Evolutionary conservation across 2,113 vertebrate genomes (phyloP), one percentile per base, ranked within the genome.

Genomic region (Phalacrocorax carbo): DNA sequence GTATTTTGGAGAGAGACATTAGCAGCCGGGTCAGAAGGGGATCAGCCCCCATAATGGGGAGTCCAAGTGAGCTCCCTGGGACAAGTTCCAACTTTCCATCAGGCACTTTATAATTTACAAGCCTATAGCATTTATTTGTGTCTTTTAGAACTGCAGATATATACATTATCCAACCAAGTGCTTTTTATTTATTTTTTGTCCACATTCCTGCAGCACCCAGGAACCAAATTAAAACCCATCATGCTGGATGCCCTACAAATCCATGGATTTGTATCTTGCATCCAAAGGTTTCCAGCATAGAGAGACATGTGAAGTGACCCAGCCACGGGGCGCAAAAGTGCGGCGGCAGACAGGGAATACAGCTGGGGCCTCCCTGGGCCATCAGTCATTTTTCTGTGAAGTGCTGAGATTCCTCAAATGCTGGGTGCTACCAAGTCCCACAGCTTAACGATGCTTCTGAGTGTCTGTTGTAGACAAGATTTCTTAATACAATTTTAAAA

Each of bases 221-320:
- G 34, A 77, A 71, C 15, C 25, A 46, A 70, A 36, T 22, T 12
- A 46, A 20, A 75, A 8, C 27, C 38, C 26, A 40, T 8, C 40
- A 15, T 3, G 7, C 17, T 11, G 38, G 12, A 17, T 48, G 27
- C 22, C 46, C 23, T 48, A 23, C 25, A 61, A 46, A 60, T 11
- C 44, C 49, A 38, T 3, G 25, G 60, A 38, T n/a, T n/a, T n/a
- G n/a, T n/a, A n/a, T n/a, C 52, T 49, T 12, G 20, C 17, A 21
- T 48, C 58, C 65, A 27, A 9, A 52, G 44, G 23, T 49, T 54
- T 48, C 44, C 66, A 34, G 62, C 36, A 34, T 2, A 3, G 20
- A 17, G 9, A 30, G 55, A 16, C n/a, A 30, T 1, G 3, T 11
- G 55, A 25, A 52, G 30, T 18, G 7, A 13, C 18, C 0, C 1